A percentile compares a stretch with the other conserved stretches of the same genome.
Evolutionary conservation across 2,113 vertebrate genomes (phyloP).

Genomic region (Xenus cinereus): DNA sequence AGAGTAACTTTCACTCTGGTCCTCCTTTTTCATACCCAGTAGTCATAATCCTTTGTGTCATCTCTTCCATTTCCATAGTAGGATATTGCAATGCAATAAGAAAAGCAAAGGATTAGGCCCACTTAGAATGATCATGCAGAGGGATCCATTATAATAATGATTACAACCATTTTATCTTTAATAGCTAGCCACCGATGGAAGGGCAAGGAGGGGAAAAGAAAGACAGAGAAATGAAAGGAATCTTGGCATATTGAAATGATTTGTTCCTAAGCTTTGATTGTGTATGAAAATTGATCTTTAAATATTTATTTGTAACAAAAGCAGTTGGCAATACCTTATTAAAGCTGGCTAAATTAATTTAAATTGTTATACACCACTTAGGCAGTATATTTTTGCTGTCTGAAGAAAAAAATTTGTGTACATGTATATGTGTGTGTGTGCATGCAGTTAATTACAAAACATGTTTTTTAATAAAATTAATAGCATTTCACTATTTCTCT

Average conservation of each 20-base stretch:
- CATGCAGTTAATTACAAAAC: not conserved
- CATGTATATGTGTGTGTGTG: not conserved
- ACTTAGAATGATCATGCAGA: constrained; percentile 25
- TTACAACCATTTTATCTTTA: constrained; percentile 27
- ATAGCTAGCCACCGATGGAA: constrained; percentile 25
- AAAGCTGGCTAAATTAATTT: constrained; percentile 54
- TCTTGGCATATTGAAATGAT: not conserved
- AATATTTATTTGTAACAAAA: constrained; percentile 35
- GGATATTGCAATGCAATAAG: constrained; percentile 10
- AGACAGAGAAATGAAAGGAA: not conserved
- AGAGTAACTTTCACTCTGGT: constrained; percentile 20
- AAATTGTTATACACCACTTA: not conserved
- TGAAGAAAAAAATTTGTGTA: not conserved
- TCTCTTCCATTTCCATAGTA: not conserved
- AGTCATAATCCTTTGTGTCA: constrained; percentile 6
- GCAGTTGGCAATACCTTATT: constrained; percentile 19
- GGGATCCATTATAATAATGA: constrained; percentile 21
- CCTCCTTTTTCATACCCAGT: not conserved
- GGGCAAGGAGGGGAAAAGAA: not conserved
- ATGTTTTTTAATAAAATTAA: not conserved
- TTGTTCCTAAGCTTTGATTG: constrained; percentile 13
- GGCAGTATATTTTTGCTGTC: not conserved
- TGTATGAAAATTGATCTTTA: constrained; percentile 17
- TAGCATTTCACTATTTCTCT: not conserved
- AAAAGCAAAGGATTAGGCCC: constrained; percentile 11